Percentiles rank a stretch among this genome's conserved stretches.
phyloP scores from a whole-genome alignment of 2,113 vertebrate species.

The Pollimyrus isidori region DNA sequence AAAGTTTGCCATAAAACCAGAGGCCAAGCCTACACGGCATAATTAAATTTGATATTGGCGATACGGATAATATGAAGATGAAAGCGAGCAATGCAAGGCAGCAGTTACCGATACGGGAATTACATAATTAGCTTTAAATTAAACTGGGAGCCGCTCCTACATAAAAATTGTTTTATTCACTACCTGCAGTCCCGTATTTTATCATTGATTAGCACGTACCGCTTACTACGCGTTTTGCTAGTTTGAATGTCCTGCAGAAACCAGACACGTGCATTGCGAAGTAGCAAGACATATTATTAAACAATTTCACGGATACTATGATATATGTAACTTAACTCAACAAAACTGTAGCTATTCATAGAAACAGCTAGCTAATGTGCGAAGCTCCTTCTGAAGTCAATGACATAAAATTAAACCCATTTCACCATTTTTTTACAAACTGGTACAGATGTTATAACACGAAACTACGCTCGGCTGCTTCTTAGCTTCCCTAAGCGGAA shows the following conservation, averaged over 20 bases:
- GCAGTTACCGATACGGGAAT: neutral
- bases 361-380: neutral
- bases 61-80: neutral
- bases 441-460: neutral
- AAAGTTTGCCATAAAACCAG: slow-evolving; percentile 5
- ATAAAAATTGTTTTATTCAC: neutral
- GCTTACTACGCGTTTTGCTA: neutral
- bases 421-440: neutral
- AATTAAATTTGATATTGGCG: neutral
- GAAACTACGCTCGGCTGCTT: neutral
- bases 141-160: neutral
- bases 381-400: neutral
- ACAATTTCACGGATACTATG: neutral
- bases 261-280: neutral
- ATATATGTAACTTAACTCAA: neutral
- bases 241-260: neutral
- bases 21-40: neutral
- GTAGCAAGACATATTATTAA: no score
- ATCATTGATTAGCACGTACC: neutral
- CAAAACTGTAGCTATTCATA: neutral
- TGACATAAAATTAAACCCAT: neutral
- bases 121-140: neutral
- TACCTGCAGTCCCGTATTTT: neutral
- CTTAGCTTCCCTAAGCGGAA: neutral
- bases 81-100: neutral